Evolutionary conservation across 2,797 vertebrate species (phyloP).

Genomic region (Myripristis murdjan): DNA sequence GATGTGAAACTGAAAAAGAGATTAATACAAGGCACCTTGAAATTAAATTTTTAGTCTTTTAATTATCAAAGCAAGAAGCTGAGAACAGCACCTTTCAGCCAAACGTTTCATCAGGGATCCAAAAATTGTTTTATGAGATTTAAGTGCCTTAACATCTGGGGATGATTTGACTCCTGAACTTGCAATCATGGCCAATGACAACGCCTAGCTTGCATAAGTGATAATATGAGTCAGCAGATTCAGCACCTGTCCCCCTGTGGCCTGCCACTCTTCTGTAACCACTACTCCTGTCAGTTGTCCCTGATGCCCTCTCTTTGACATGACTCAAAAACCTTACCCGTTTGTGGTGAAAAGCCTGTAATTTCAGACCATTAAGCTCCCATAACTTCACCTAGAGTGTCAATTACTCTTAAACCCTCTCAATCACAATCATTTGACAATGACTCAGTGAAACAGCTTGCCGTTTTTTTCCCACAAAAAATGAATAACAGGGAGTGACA

Average conservation of each 20-base stretch:
- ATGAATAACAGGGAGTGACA: conserved; percentile 32
- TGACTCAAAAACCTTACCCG: conserved; percentile 59
- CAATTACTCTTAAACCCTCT: conserved; percentile 60
- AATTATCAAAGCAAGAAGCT: neutral
- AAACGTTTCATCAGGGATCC: neutral
- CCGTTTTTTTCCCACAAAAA: conserved; percentile 39
- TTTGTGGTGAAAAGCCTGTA: conserved; percentile 53
- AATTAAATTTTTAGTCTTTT: neutral
- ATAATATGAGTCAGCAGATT: conserved; percentile 80
- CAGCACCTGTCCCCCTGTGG: conserved; percentile 62
- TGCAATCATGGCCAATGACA: conserved; percentile 54
- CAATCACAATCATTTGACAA: conserved; percentile 38
- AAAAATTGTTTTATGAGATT: conserved; percentile 6
- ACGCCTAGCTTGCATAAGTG: conserved; percentile 55
- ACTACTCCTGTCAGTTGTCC: conserved; percentile 63
- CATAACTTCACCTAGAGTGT: conserved; percentile 50
- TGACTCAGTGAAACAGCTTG: conserved; percentile 40
- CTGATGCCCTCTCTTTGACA: conserved; percentile 55
- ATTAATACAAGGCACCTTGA: neutral
- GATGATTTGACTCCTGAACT: conserved; percentile 26
- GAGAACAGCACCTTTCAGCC: neutral
- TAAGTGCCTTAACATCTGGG: conserved; percentile 17
- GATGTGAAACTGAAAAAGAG: neutral
- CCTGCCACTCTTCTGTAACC: conserved; percentile 39
- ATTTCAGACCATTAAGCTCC: conserved; percentile 57